Evolutionary conservation across 2,113 vertebrate species (phyloP), one percentile per base, ranked within the genome.

Genomic region (Herpailurus yagouaroundi): DNA sequence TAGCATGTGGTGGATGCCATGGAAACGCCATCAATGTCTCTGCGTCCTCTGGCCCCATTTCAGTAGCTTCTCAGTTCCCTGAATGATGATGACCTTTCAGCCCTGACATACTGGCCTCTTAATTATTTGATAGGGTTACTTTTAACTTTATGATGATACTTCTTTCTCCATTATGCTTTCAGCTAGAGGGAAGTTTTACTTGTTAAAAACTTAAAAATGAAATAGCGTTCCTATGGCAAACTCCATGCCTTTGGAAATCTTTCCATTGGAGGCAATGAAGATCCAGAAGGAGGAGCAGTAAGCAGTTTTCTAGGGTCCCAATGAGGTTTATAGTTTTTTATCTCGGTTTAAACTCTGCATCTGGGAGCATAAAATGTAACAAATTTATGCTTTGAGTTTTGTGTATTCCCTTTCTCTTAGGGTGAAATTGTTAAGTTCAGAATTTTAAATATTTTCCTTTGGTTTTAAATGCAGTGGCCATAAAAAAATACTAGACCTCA

Each of bases 351-450:
- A 94, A 76, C 3, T 91, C 69, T 80, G 81, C 27, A 81, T 80
- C 21, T 25, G 4, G 50, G 64, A 96, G 16, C 27, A 66, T 84
- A 84, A 66, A 41, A 41, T 45, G 73, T 79, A 89, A 38, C 16
- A 95, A 50, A 71, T 87, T 69, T 92, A 55, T 89, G 48, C 31
- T 89, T 95, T 93, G 69, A 81, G 55, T 93, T 97, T 96, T 88
- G 36, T 87, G 7, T 57, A 82, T 68, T 68, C 10, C 7, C 7
- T 80, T 95, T 79, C 3, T 10, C 27, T 89, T 91, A 52, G n/a
- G 6, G 89, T 63, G 77, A 84, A 89, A 71, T 5, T 3, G 84
- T 5, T 89, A 81, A 52, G 21, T 52, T 89, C 4, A 25, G n/a
- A 74, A 23, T 77, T 95, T 90, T 36, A 38, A 68, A 45, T 91